These are phyloP conservation scores for Bufo gargarizans DNA, from an alignment of 2,113 vertebrate genomes.

Conservation along the genomic window DNA sequence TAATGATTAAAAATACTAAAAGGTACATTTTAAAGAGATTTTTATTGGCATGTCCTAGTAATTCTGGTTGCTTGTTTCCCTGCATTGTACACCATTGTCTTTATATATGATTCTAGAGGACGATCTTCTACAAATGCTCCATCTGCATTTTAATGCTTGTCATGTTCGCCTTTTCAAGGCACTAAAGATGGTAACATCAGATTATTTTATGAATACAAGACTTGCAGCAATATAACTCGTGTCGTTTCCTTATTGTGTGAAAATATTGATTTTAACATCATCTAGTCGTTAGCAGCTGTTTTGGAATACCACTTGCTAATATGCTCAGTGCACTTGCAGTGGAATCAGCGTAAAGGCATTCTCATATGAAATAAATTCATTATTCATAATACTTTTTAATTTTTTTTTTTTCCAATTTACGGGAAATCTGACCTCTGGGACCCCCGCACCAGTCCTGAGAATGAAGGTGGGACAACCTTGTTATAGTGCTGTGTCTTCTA, in stretches of 20 bases:
- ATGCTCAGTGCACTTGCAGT: neutral
- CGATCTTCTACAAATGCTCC: neutral
- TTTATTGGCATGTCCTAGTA: neutral
- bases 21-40: no score
- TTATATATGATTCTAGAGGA: neutral
- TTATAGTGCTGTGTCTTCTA: no score
- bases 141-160: neutral
- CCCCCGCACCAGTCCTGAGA: no score
- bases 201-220: neutral
- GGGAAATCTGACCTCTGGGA: no score
- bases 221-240: neutral
- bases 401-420: no score
- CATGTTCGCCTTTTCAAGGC: neutral
- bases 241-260: slow-evolving; percentile 1
- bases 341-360: neutral
- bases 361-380: neutral
- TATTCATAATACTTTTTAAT: neutral
- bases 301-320: neutral
- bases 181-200: neutral
- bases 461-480: no score
- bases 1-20: neutral
- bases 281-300: neutral
- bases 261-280: slow-evolving; percentile 16
- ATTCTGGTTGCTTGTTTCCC: neutral
- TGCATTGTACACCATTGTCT: neutral